Base-by-base conservation (phyloP, 2,113 vertebrate species). In the Leiothrix lutea region DNA sequence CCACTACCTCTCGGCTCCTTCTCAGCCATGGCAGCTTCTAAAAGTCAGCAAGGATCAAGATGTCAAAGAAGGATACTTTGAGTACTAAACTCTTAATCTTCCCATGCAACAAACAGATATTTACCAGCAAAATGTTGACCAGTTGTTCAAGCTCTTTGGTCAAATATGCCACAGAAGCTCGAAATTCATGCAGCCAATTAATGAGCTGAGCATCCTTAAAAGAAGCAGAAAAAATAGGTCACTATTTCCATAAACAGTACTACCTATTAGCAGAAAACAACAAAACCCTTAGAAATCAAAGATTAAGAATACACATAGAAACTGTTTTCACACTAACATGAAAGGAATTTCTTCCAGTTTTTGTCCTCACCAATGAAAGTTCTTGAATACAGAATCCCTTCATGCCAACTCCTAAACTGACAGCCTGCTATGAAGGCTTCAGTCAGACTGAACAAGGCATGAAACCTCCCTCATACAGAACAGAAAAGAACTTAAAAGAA, bases 91-190 rank as follows among this genome's bases (percentile, higher is more conserved):
- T 7, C 31, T 44, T 72, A 20, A 58, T 31, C 29, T 42, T 38
- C 13, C 31, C 51, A 53, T 8, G 13, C 47, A 91, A 80, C 14
- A 79, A 69, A 67, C 2, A 4, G 12, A 23, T 77, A 96, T 97
- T 99, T 98, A 99, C 99, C 98, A 99, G 80, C 14, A 99, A 78
- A 54, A 98, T 97, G 56, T 89, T 97, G 90, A 99, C 98, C 35
- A 99, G 98, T 60, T 99, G 99, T 22, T 99, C 99, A 44, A 99
- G 98, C 29, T 99, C 99, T 94, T 99, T 99, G 28, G 98, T 99
- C 62, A 99, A 97, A 85, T 98, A 98, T 5, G 94, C 98, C 78
- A 99, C 97, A 75, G 98, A 98, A 38, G 86, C 93, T 33, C 99
- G 98, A 72, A 99, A 98, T 74, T 99, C 99, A 23, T 98, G 98